Conservation (phyloP, 2,113 vertebrate species). For the Cyanoramphus novaezelandiae region DNA sequence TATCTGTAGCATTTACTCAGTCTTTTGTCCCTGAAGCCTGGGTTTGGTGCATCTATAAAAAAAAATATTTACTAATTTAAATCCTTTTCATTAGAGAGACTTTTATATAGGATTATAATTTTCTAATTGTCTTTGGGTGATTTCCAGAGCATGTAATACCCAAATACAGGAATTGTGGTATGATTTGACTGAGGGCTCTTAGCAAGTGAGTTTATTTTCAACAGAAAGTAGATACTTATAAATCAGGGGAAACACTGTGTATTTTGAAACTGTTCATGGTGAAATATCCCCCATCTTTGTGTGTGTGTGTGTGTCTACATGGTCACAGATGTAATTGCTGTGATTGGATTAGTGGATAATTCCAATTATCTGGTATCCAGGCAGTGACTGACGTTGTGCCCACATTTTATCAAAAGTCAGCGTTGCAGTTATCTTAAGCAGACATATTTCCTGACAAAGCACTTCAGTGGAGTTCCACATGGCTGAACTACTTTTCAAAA, state of each 20-base stretch:
- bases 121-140: background rate
- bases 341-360: background rate
- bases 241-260: background rate
- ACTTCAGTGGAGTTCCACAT: background rate
- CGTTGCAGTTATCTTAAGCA: background rate
- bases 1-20: background rate
- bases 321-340: background rate
- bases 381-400: background rate
- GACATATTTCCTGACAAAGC: background rate
- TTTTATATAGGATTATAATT: background rate
- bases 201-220: background rate
- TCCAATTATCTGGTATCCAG: background rate
- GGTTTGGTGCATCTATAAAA: background rate
- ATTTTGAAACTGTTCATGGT: background rate
- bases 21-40: background rate
- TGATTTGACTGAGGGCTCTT: background rate
- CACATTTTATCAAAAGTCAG: background rate
- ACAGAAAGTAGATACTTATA: background rate
- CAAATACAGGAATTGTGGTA: background rate
- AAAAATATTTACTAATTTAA: background rate
- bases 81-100: background rate
- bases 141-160: background rate
- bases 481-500: background rate
- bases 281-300: background rate
- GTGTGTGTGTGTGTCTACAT: background rate